Evolutionary conservation across 2,797 vertebrate genomes (phyloP), one percentile per base, ranked within the genome.

Genomic region (Centroberyx gerrardi): DNA sequence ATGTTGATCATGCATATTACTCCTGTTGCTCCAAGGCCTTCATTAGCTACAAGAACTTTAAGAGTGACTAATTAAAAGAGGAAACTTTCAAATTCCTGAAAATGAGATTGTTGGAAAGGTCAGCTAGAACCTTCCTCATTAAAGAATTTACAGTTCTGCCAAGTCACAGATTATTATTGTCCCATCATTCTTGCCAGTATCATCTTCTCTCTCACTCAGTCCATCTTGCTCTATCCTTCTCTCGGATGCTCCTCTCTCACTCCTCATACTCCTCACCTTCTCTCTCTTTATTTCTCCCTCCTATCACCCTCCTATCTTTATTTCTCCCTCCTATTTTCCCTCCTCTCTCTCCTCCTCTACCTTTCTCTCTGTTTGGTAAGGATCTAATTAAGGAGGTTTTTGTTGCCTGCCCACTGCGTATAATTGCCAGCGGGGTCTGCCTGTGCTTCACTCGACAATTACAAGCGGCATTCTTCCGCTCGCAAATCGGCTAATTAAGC

Each of bases 351-450:
- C 49, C 29, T 40, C 38, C 14, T 33, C 31, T 70, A 59, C 76
- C 83, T 79, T 62, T 59, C 53, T 80, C 60, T 81, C 52, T 80
- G 18, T 27, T 85, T 55, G 0, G 74, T 90, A 84, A 90, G 82
- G 81, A 88, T 92, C 80, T 94, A 92, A 94, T 94, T 94, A 94
- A 89, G 82, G 60, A 74, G 59, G 73, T 76, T 89, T 90, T 83
- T 85, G 86, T 87, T 87, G 85, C 90, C 83, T 88, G 81, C 81
- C 87, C 73, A 79, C 87, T 92, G 92, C 88, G 87, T 85, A 73
- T 91, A 84, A 91, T 92, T 93, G 91, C 92, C 85, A 70, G 74
- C 49, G 74, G 86, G 76, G 66, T 90, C 83, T 69, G 84, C 68
- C 83, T 82, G 78, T 77, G 80, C 85, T 88, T 90, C 70, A 82